These are phyloP conservation scores for Heliopora coerulea DNA, from an alignment of 92 coral and sea anemone species.

Conservation along the genomic window DNA sequence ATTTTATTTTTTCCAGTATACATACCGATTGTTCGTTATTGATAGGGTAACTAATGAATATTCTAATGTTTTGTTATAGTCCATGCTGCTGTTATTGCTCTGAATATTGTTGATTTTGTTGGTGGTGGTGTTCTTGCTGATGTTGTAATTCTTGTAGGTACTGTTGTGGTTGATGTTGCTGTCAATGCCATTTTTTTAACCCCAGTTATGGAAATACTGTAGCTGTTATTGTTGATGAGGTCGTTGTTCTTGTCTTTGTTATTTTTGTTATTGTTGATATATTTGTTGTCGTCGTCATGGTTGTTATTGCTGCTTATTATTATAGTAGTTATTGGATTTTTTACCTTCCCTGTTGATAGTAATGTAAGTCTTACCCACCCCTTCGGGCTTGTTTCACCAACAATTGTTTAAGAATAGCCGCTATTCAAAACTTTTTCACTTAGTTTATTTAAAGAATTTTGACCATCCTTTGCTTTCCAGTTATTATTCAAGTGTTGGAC, in stretches of 20 bases:
- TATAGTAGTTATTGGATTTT: not conserved
- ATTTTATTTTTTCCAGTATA: too few species aligned
- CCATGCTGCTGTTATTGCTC: conserved; percentile 1
- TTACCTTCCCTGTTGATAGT: not conserved
- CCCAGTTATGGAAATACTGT: not conserved
- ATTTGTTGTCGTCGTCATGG: not conserved
- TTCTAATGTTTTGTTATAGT: not conserved
- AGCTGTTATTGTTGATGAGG: not conserved
- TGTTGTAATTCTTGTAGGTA: not conserved
- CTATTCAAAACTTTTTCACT: too few species aligned
- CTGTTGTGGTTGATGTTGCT: not conserved
- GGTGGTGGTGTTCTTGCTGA: not conserved
- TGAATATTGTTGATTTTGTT: not conserved
- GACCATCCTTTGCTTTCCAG: not conserved
- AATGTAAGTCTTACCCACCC: too few species aligned
- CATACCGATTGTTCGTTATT: too few species aligned
- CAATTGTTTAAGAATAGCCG: too few species aligned
- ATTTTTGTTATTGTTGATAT: not conserved
- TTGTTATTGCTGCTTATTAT: not conserved
- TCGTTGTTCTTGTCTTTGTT: not conserved
- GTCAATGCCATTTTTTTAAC: not conserved
- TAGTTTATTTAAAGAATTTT: not conserved
- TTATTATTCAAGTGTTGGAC: conserved; percentile 10
- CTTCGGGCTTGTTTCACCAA: too few species aligned
- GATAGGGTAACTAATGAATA: too few species aligned